phyloP scores from a whole-genome alignment of 1,140 invertebrate species.

The Danaus melanippus region DNA sequence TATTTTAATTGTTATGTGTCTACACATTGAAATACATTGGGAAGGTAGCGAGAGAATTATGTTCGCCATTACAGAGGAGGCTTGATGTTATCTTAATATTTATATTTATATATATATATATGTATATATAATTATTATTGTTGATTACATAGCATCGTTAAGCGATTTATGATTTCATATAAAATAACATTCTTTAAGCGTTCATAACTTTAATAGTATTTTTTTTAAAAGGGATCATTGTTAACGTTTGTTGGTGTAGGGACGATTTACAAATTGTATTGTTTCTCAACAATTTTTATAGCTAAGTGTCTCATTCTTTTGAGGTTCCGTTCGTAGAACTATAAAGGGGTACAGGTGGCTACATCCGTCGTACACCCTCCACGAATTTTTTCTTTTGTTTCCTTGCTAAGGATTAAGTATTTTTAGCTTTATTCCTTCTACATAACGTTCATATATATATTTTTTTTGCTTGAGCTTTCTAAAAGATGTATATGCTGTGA shows the following conservation, averaged over 20 bases:
- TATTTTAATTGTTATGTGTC: conserved; percentile 16
- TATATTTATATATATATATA: too few species aligned
- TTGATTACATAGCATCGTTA: too few species aligned
- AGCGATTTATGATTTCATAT: too few species aligned
- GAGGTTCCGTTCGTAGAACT: conserved; percentile 22
- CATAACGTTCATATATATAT: not conserved
- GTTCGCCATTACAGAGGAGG: conserved; percentile 15
- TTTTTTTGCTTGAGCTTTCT: too few species aligned
- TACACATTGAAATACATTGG: conserved; percentile 18
- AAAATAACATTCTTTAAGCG: too few species aligned
- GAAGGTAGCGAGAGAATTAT: conserved; percentile 14
- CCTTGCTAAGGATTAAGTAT: not conserved
- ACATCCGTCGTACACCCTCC: conserved; percentile 14
- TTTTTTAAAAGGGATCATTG: not conserved
- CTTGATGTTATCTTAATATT: conserved; percentile 19
- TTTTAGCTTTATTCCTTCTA: not conserved
- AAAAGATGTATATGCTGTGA: too few species aligned
- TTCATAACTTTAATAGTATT: too few species aligned
- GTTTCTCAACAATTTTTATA: conserved; percentile 21
- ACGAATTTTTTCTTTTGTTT: conserved; percentile 8
- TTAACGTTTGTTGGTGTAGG: not conserved
- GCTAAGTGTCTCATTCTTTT: conserved; percentile 14
- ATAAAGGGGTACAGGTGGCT: conserved; percentile 24
- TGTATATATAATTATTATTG: too few species aligned
- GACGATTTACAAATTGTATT: conserved; percentile 9